phyloP scores from a whole-genome alignment of 1,140 invertebrate genomes.

The Steinernema khuongi region DNA sequence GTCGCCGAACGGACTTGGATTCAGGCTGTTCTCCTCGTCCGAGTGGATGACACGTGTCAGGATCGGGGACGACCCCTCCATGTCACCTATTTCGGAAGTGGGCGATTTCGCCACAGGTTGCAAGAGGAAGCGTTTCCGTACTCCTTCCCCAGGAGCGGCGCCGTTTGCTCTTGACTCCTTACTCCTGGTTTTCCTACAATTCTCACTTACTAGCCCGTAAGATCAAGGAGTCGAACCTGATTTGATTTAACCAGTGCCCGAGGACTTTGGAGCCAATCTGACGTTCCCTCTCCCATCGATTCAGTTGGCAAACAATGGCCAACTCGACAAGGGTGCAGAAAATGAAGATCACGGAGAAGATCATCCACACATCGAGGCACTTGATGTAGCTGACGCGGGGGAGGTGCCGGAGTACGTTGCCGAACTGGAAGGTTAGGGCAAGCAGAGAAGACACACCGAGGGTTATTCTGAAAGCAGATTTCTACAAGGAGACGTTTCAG shows the following conservation, averaged over 20 bases:
- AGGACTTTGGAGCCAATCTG: slow-evolving; percentile 58
- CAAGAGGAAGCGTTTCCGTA: slow-evolving; percentile 29
- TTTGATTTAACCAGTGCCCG: slow-evolving; percentile 58
- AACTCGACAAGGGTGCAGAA: slow-evolving; percentile 56
- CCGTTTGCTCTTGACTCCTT: slow-evolving; percentile 35
- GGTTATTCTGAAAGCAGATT: slow-evolving; percentile 52
- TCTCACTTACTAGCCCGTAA: slow-evolving; percentile 22
- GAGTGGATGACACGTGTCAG: neutral
- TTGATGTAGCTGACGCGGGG: slow-evolving; percentile 57
- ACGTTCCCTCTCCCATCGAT: slow-evolving; percentile 55
- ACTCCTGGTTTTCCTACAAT: slow-evolving; percentile 52
- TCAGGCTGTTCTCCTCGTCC: neutral
- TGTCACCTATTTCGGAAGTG: neutral
- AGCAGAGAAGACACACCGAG: slow-evolving; percentile 53
- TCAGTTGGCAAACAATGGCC: slow-evolving; percentile 57
- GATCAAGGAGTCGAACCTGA: slow-evolving; percentile 32
- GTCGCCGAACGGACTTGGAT: neutral
- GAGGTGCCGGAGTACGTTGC: slow-evolving; percentile 56
- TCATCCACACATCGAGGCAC: slow-evolving; percentile 59
- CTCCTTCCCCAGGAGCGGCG: slow-evolving; percentile 15
- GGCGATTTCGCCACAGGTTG: slow-evolving; percentile 16
- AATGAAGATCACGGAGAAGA: slow-evolving; percentile 54
- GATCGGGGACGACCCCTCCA: neutral
- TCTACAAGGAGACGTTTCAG: too few relatives aligned
- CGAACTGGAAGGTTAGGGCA: slow-evolving; percentile 57